Evolutionary conservation across 2,797 vertebrate genomes (phyloP).

Genomic region (Pseudopleuronectes americanus): DNA sequence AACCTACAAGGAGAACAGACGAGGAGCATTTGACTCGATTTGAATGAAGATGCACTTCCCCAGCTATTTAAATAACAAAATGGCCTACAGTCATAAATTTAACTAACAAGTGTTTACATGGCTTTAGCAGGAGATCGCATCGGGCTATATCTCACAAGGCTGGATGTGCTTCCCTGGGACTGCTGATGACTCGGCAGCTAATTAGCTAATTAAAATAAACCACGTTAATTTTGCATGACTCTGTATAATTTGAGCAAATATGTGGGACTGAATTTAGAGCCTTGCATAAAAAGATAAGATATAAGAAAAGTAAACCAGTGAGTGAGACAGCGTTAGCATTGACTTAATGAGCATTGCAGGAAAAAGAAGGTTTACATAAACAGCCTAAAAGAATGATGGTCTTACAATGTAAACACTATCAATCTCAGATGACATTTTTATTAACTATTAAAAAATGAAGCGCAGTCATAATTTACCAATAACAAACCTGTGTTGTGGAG

Average conservation of each 20-base stretch:
- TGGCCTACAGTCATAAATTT: constrained; percentile 29
- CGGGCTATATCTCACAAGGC: neutral
- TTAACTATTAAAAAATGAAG: too few species aligned
- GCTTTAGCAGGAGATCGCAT: constrained; percentile 8
- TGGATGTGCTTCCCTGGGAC: neutral
- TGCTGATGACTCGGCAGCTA: constrained; percentile 10
- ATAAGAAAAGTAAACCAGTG: neutral
- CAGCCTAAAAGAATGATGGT: too few species aligned
- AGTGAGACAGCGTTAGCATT: constrained; percentile 1
- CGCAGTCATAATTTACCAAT: too few species aligned
- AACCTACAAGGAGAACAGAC: neutral
- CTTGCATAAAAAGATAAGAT: neutral
- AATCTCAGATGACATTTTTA: neutral
- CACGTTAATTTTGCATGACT: constrained; percentile 7
- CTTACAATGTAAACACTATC: neutral
- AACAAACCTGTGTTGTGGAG: too few species aligned
- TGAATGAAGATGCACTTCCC: constrained; percentile 7
- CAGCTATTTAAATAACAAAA: constrained; percentile 24
- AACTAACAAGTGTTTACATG: constrained; percentile 40
- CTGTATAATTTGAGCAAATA: constrained; percentile 1
- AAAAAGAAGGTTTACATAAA: neutral
- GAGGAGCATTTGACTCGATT: neutral
- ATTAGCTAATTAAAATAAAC: constrained; percentile 27
- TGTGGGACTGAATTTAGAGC: neutral
- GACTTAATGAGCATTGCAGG: neutral